A percentile compares a stretch with the other conserved stretches of the same genome.
phyloP scores from a whole-genome alignment of 2,113 vertebrate species.

The Phaethornis superciliosus region DNA sequence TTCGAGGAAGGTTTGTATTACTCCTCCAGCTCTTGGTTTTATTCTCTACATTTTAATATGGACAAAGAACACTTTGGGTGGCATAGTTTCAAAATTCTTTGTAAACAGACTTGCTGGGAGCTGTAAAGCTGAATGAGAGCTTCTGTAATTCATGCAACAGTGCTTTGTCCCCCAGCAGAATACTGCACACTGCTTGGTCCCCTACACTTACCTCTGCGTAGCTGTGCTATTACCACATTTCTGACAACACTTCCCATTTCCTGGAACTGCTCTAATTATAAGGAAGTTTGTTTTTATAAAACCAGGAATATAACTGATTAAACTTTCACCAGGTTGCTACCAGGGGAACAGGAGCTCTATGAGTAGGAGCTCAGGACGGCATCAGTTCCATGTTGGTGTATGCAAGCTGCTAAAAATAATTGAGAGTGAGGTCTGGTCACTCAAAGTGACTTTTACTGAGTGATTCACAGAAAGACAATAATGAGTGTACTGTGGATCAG shows the following conservation, averaged over 20 bases:
- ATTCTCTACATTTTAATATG: background rate
- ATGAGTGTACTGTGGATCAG: background rate
- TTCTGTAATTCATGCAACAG: background rate
- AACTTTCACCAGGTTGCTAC: background rate
- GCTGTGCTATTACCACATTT: background rate
- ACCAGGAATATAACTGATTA: background rate
- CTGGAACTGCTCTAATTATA: conserved; percentile 53
- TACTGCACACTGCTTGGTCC: background rate
- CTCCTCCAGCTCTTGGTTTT: background rate
- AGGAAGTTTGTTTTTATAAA: conserved; percentile 40
- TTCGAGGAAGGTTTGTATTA: background rate
- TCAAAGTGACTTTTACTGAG: background rate
- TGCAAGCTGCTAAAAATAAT: background rate
- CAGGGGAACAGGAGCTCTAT: background rate
- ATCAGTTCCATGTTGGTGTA: background rate
- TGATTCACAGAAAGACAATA: background rate
- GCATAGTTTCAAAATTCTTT: background rate
- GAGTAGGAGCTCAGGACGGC: background rate
- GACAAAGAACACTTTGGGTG: background rate
- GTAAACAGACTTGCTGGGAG: background rate
- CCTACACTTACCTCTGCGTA: background rate
- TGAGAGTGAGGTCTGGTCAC: background rate
- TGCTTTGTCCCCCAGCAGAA: background rate
- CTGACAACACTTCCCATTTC: conserved; percentile 56
- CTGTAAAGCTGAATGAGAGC: background rate